These are phyloP conservation scores for Anguilla marmorata DNA, from an alignment of 2,797 vertebrate genomes.

Conservation along the genomic window DNA sequence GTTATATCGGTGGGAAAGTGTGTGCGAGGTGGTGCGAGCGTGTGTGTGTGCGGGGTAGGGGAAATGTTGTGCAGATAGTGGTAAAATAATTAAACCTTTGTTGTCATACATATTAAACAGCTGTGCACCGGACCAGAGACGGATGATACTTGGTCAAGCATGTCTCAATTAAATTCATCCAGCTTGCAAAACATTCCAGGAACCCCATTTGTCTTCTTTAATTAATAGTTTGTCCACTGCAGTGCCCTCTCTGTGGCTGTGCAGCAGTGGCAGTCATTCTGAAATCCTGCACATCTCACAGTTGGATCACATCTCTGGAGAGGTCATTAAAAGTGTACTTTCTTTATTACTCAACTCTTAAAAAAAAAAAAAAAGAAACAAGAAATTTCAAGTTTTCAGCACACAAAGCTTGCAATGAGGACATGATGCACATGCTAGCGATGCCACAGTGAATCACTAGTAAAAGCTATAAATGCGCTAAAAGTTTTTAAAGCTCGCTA, in stretches of 20 bases:
- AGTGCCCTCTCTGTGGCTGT: neutral
- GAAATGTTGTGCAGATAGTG: neutral
- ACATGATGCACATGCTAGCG: neutral
- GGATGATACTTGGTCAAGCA: slow-evolving; percentile 3
- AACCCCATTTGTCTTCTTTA: slow-evolving; percentile 27
- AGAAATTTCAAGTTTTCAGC: slow-evolving; percentile 24
- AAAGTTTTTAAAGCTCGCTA: slow-evolving; percentile 21
- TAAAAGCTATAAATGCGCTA: slow-evolving; percentile 31
- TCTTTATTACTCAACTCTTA: slow-evolving; percentile 35
- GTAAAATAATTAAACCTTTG: slow-evolving; percentile 19
- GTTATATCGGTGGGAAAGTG: neutral
- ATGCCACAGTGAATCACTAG: slow-evolving; percentile 7
- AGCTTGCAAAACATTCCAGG: slow-evolving; percentile 4
- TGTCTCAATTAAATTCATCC: slow-evolving; percentile 20
- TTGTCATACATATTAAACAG: slow-evolving; percentile 23
- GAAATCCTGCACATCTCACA: slow-evolving; percentile 26
- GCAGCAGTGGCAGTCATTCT: slow-evolving; percentile 10
- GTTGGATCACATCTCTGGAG: slow-evolving; percentile 40
- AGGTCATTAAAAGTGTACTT: slow-evolving; percentile 39
- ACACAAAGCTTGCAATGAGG: neutral
- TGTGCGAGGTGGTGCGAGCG: neutral
- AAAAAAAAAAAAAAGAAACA: slow-evolving; percentile 9
- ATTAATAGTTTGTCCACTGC: slow-evolving; percentile 20
- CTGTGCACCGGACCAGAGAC: neutral
- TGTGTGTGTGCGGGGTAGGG: neutral